A percentile compares a stretch with the other conserved stretches of the same genome.
These are phyloP conservation scores for Helarctos malayanus DNA, from an alignment of 2,797 vertebrate species.

Conservation along the genomic window DNA sequence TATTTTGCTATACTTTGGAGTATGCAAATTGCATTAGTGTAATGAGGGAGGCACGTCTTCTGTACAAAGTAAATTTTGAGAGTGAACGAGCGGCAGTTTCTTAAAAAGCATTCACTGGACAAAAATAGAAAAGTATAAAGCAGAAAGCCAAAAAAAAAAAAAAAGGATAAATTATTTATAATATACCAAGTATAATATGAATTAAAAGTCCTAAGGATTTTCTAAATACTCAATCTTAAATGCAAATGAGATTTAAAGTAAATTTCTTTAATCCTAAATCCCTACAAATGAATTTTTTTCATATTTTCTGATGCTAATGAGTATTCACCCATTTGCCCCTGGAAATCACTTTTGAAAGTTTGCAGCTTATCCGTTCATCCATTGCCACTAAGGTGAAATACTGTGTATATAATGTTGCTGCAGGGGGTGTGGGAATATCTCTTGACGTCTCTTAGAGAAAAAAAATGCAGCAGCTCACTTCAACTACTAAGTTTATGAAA, in stretches of 20 bases:
- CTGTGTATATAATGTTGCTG: neutral
- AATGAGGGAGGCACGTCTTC: conserved; percentile 17
- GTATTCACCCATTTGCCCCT: neutral
- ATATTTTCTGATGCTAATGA: neutral
- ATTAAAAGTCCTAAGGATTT: neutral
- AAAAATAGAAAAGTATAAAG: conserved; percentile 48
- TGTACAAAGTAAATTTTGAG: neutral
- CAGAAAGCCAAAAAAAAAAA: conserved; percentile 45
- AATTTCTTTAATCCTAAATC: conserved; percentile 8
- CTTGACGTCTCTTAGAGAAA: neutral
- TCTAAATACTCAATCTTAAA: neutral
- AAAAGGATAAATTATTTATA: conserved; percentile 15
- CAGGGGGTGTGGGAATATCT: neutral
- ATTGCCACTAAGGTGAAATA: neutral
- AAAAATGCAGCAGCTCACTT: neutral
- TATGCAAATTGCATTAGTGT: neutral
- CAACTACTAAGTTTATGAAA: conserved; percentile 35
- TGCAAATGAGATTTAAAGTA: conserved; percentile 49
- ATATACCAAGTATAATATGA: conserved; percentile 4
- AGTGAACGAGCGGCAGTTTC: conserved; percentile 11
- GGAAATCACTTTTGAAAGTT: neutral
- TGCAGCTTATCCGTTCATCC: neutral
- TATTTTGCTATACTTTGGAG: neutral
- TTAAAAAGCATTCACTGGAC: conserved; percentile 16
- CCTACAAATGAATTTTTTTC: neutral